Evolutionary conservation across 1,140 invertebrate species (phyloP).

Genomic region (Philotrypesis tridentata): DNA sequence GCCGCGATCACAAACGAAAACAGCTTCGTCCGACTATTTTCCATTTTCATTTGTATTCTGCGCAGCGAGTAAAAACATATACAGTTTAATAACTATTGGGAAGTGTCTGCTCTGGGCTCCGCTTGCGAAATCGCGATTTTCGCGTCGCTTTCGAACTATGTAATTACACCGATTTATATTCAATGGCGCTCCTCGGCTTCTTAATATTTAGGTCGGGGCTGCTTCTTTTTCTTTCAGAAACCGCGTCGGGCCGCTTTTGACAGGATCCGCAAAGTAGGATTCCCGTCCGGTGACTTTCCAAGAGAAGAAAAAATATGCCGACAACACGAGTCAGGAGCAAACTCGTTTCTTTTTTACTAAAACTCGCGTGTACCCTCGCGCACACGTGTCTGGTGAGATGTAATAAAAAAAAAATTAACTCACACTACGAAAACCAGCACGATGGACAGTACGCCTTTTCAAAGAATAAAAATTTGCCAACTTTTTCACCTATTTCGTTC

Average conservation of each 20-base stretch:
- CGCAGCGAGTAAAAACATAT: neutral
- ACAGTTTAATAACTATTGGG: neutral
- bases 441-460: too few species aligned
- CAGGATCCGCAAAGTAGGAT: neutral
- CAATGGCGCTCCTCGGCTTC: neutral
- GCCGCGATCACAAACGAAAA: neutral
- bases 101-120: too few species aligned
- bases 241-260: slow-evolving; percentile 17
- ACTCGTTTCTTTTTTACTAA: neutral
- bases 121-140: neutral
- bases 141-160: neutral
- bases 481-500: slow-evolving; percentile 1
- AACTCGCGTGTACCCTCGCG: neutral
- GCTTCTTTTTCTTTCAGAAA: slow-evolving; percentile 24
- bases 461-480: slow-evolving; percentile 35
- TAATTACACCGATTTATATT: slow-evolving; percentile 41
- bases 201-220: slow-evolving; percentile 31
- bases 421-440: neutral
- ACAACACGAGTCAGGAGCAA: neutral
- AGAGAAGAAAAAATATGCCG: slow-evolving; percentile 17
- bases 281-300: neutral
- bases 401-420: slow-evolving; percentile 1
- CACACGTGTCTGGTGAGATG: neutral
- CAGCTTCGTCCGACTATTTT: neutral
- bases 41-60: neutral